phyloP scores from a whole-genome alignment of 1,140 invertebrate genomes.

The Cecropterus lyciades region DNA sequence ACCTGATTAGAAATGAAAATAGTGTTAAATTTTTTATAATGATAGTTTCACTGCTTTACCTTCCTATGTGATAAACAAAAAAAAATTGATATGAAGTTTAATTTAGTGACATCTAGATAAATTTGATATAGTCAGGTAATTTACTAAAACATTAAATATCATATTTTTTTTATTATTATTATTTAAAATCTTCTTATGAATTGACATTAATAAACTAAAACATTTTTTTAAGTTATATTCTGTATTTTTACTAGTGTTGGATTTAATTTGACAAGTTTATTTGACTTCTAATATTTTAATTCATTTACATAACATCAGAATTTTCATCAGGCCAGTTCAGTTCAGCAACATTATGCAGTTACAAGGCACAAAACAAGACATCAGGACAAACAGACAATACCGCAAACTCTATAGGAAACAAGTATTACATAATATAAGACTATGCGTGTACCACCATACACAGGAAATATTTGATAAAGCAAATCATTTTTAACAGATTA shows the following conservation, averaged over 20 bases:
- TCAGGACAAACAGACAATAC: constrained; percentile 56
- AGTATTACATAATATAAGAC: constrained; percentile 51
- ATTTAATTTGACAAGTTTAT: background rate
- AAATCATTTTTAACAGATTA: constrained; percentile 52
- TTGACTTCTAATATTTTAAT: background rate
- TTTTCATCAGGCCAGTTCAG: constrained; percentile 43
- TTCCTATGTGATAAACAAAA: too few relatives aligned
- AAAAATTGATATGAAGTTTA: too few relatives aligned
- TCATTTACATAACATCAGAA: background rate
- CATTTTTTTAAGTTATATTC: too few relatives aligned
- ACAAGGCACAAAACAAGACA: constrained; percentile 79
- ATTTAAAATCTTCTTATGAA: too few relatives aligned
- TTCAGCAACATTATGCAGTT: constrained; percentile 52
- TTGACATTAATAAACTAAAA: too few relatives aligned
- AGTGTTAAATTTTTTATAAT: too few relatives aligned
- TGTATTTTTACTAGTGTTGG: background rate
- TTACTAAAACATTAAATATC: too few relatives aligned
- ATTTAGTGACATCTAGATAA: too few relatives aligned
- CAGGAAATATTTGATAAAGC: constrained; percentile 52
- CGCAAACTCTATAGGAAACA: constrained; percentile 55
- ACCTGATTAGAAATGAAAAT: background rate
- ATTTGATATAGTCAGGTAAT: too few relatives aligned
- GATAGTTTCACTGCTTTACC: too few relatives aligned
- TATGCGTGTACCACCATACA: constrained; percentile 46
- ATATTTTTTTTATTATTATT: too few relatives aligned